These are phyloP conservation scores for Pterocles burchelli DNA, from an alignment of 2,113 vertebrate species.

Conservation along the genomic window DNA sequence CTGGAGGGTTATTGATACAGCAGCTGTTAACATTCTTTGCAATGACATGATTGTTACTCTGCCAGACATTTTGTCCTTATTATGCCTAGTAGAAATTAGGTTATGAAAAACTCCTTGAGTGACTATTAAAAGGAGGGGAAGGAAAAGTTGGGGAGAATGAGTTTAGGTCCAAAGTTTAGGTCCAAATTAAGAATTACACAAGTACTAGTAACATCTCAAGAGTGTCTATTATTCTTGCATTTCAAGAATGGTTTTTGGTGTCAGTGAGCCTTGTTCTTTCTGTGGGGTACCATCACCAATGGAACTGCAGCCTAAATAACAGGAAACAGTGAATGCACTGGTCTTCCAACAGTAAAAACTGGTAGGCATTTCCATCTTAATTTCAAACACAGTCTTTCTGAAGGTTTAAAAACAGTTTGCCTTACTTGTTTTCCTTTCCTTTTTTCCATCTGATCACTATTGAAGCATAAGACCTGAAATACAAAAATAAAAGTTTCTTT, in stretches of 20 bases:
- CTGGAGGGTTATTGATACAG: not conserved
- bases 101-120: not conserved
- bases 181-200: not conserved
- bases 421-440: not conserved
- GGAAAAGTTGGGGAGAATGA: accelerated
- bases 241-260: not conserved
- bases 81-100: not conserved
- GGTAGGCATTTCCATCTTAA: not conserved
- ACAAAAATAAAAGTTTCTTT: not conserved
- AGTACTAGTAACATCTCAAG: not conserved
- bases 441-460: not conserved
- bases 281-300: not conserved
- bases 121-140: not conserved
- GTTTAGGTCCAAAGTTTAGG: not conserved
- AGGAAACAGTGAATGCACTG: not conserved
- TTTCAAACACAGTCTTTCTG: not conserved
- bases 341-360: not conserved
- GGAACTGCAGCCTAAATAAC: not conserved
- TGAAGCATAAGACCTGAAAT: not conserved
- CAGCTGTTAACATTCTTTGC: not conserved
- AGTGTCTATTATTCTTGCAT: not conserved
- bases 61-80: not conserved
- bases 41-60: not conserved
- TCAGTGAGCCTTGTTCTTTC: not conserved
- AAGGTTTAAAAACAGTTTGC: not conserved